A percentile compares a stretch with the other conserved stretches of the same genome.
Evolutionary conservation across 1,140 invertebrate genomes (phyloP).

Genomic region (Danaus plexippus): DNA sequence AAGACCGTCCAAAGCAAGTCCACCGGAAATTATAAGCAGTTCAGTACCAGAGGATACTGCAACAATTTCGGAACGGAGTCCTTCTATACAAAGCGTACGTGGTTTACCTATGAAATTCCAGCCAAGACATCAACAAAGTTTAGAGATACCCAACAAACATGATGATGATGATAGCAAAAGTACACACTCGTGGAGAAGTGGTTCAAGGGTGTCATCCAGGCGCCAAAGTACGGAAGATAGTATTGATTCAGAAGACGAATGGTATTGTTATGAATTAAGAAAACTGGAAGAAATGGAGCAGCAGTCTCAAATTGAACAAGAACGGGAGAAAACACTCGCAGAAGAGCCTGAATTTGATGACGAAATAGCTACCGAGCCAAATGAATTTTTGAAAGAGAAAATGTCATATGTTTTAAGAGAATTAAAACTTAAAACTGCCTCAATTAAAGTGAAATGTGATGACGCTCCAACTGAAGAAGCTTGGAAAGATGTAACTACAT

Average conservation of each 20-base stretch:
- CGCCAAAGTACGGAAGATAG: conserved; percentile 93
- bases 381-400: conserved; percentile 81
- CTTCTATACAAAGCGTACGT: conserved; percentile 74
- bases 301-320: conserved; percentile 77
- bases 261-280: conserved; percentile 90
- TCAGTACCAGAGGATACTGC: conserved; percentile 59
- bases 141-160: conserved; percentile 84
- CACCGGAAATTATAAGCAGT: conserved; percentile 61
- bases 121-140: conserved; percentile 81
- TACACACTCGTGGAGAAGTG: conserved; percentile 88
- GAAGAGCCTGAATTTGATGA: conserved; percentile 74
- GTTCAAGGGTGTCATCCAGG: conserved; percentile 87
- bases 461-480: conserved; percentile 53
- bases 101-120: conserved; percentile 74
- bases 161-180: conserved; percentile 89
- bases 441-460: conserved; percentile 59
- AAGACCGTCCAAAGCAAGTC: conserved; percentile 44
- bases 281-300: conserved; percentile 90
- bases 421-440: conserved; percentile 77
- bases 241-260: conserved; percentile 94
- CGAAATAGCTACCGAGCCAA: conserved; percentile 70
- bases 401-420: conserved; percentile 85
- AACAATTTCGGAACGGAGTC: conserved; percentile 74
- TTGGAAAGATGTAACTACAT: conserved; percentile 67
- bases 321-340: conserved; percentile 74